Conservation (phyloP, 2,113 vertebrate genomes). For the Sturnus vulgaris region DNA sequence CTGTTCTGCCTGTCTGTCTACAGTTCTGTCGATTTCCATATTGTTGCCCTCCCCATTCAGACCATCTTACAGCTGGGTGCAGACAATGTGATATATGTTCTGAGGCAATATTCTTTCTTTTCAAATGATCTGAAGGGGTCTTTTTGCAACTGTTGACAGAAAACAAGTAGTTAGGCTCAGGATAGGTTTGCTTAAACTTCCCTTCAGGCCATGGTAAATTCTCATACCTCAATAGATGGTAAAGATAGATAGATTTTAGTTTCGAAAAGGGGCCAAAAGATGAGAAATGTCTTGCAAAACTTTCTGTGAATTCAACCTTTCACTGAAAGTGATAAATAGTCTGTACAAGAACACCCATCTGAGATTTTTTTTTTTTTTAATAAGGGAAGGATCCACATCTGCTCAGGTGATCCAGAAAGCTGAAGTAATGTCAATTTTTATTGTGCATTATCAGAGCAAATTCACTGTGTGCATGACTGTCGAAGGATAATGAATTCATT, state of each 20-base stretch:
- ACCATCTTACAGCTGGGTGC: not conserved
- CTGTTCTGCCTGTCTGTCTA: not conserved
- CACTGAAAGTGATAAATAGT: not conserved
- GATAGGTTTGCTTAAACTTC: not conserved
- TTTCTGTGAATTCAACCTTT: not conserved
- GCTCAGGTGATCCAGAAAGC: not conserved
- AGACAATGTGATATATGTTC: not conserved
- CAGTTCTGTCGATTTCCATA: not conserved
- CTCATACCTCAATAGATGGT: not conserved
- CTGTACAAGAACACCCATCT: not conserved
- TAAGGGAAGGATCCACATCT: not conserved
- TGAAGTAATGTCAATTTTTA: not conserved
- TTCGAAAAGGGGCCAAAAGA: not conserved
- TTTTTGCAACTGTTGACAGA: not conserved
- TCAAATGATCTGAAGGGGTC: not conserved
- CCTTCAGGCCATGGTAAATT: not conserved
- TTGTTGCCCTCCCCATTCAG: not conserved
- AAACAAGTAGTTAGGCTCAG: not conserved
- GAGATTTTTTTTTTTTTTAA: not conserved
- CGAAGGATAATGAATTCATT: not conserved
- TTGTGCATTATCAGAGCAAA: not conserved
- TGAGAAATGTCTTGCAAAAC: not conserved
- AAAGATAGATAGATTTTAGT: not conserved
- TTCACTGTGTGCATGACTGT: not conserved
- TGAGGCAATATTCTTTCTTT: not conserved